These are phyloP conservation scores for Lobophora halterata DNA, from an alignment of 2,888 invertebrate genomes.

Conservation along the genomic window DNA sequence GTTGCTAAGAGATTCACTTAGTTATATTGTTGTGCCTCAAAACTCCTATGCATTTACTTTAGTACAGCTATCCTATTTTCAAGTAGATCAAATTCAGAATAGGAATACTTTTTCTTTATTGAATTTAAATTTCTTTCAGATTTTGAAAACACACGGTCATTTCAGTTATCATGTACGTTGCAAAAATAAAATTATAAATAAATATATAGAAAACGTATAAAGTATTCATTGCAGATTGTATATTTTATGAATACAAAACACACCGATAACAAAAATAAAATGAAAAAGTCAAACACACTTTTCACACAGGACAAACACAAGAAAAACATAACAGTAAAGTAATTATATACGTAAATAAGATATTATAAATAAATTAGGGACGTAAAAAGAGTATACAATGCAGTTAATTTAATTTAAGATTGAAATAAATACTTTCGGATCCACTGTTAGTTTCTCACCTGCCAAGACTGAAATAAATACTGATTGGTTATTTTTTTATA, in stretches of 20 bases:
- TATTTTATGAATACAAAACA: not conserved
- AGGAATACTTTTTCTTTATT: no score
- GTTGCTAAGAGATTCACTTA: no score
- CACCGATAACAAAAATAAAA: no score
- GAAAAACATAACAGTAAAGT: constrained; percentile 1
- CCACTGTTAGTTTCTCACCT: constrained; percentile 46
- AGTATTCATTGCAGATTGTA: no score
- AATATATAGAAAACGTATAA: not conserved
- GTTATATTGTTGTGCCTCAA: no score
- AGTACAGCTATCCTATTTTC: no score
- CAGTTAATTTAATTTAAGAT: constrained; percentile 9
- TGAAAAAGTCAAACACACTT: no score
- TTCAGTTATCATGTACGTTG: no score
- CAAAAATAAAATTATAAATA: not conserved
- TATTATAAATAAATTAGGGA: not conserved
- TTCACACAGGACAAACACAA: no score
- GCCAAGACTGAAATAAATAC: constrained; percentile 52
- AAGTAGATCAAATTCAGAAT: no score
- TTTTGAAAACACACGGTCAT: not conserved
- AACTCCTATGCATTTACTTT: no score
- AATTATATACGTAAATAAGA: constrained; percentile 1
- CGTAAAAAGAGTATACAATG: not conserved
- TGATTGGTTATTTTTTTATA: no score
- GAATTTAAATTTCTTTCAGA: not conserved
- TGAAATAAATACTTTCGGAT: constrained; percentile 22